These are phyloP conservation scores for Uropsilus gracilis DNA, from an alignment of 2,113 vertebrate species.

Conservation along the genomic window DNA sequence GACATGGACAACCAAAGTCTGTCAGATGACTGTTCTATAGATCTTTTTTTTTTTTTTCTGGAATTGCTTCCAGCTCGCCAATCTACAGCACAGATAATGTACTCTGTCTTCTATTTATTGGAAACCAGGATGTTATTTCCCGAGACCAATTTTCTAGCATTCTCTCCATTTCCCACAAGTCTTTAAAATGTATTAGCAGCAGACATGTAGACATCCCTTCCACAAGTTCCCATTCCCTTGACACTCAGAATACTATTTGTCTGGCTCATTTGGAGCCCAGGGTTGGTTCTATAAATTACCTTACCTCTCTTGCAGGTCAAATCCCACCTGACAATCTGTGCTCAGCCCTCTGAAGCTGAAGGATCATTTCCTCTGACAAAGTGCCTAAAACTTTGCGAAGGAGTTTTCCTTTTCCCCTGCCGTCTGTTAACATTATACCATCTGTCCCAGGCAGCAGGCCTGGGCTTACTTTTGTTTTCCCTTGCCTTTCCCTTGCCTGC, in stretches of 20 bases:
- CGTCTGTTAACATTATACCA: slow-evolving; percentile 42
- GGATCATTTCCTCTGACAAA: slow-evolving; percentile 45
- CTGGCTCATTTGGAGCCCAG: not conserved
- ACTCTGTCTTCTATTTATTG: not conserved
- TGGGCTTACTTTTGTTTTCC: not conserved
- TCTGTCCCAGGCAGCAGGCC: slow-evolving; percentile 48
- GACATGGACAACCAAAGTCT: not conserved
- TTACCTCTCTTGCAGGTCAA: not conserved
- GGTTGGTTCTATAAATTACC: not conserved
- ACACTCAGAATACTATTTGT: not conserved
- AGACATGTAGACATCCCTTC: not conserved
- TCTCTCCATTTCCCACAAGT: not conserved
- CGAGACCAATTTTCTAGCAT: not conserved
- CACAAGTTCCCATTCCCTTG: not conserved
- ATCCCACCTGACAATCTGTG: not conserved
- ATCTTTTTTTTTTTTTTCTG: not conserved
- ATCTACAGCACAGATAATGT: not conserved
- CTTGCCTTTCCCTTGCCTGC: not conserved
- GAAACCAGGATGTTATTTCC: not conserved
- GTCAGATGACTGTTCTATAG: not conserved
- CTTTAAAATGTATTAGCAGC: not conserved
- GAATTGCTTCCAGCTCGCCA: not conserved
- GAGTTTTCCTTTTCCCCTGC: not conserved
- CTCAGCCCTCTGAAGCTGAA: not conserved
- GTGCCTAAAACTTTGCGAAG: not conserved